Evolutionary conservation across 2,113 vertebrate species (phyloP), one percentile per base, ranked within the genome.

Genomic region (Hypomesus transpacificus): DNA sequence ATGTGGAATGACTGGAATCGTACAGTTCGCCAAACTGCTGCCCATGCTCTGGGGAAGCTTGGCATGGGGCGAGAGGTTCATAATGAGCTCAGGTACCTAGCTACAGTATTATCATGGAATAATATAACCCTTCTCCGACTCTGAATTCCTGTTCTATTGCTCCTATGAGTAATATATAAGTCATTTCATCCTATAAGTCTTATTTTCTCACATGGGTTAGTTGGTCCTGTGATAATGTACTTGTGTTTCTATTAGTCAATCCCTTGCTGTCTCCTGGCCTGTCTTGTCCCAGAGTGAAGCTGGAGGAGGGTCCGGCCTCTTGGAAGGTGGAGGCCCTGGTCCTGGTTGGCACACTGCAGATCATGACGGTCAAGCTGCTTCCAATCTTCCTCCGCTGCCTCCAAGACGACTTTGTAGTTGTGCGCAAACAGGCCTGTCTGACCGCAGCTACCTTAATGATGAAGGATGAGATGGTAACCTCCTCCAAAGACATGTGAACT

Each of bases 1-100:
- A 93, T 92, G 91, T 93, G 91, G 90, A 87, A 83, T 21, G 93
- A 94, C 78, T 93, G 91, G 91, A 89, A 81, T 62, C 69, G 62
- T 71, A 59, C 80, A 24, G 90, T 93, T 14, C 87, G 90, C 20
- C 82, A 84, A 60, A 86, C 86, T 66, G 93, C 91, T 67, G 89
- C 87, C 50, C 82, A 75, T 31, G 68, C 90, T 14, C 78, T 94
- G 61, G 90, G 89, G n/a, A 83, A 79, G 50, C 81, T 92, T 83
- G 82, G 73, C 18, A 80, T 87, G 54, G 92, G 87, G 18, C 91
- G 90, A 59, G 88, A 90, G 63, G 68, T 93, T 14, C 90, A 93
- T 18, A 84, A 91, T 57, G 84, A 83, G 46, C 83, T 93, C 74
- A 88, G 89, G 92, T 93, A 77, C 72, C 76, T 7, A 51, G 18